Conservation (phyloP, 2,113 vertebrate genomes). For the Tragelaphus buxtoni region DNA sequence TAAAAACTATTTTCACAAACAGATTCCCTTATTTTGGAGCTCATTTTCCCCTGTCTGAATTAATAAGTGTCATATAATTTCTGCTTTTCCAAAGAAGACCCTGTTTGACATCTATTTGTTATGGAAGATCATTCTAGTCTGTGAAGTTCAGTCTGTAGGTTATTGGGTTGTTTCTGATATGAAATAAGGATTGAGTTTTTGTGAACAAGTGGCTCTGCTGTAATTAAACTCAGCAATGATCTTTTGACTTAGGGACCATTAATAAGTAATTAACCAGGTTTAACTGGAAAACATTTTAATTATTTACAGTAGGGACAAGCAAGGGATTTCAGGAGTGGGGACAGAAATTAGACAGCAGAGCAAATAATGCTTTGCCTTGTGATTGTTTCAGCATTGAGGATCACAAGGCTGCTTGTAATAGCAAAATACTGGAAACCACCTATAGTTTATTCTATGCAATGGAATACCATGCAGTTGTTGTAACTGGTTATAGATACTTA, state of each 20-base stretch:
- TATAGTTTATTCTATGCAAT: neutral
- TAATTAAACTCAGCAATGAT: slow-evolving; percentile 67
- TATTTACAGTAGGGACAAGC: slow-evolving; percentile 64
- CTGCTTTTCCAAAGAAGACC: neutral
- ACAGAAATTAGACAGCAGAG: slow-evolving; percentile 44
- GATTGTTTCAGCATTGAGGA: neutral
- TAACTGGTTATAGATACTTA: neutral
- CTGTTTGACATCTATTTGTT: slow-evolving; percentile 36
- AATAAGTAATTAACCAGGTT: slow-evolving; percentile 71
- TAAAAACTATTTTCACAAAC: neutral
- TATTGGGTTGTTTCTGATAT: slow-evolving; percentile 21
- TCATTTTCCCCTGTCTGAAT: neutral
- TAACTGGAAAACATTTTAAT: slow-evolving; percentile 73
- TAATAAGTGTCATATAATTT: slow-evolving; percentile 31
- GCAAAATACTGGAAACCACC: neutral
- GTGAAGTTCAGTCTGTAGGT: slow-evolving; percentile 23
- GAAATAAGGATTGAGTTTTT: slow-evolving; percentile 44
- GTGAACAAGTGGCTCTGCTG: slow-evolving; percentile 52
- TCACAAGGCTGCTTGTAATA: neutral
- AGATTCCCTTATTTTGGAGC: neutral
- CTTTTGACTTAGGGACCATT: slow-evolving; percentile 74
- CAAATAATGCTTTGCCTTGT: slow-evolving; percentile 10
- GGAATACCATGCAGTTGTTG: neutral
- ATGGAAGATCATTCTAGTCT: slow-evolving; percentile 37
- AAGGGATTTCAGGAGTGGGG: slow-evolving; percentile 47